Evolutionary conservation across 2,797 vertebrate genomes (phyloP), one percentile per base, ranked within the genome.

Genomic region (Gallinago solitaria): DNA sequence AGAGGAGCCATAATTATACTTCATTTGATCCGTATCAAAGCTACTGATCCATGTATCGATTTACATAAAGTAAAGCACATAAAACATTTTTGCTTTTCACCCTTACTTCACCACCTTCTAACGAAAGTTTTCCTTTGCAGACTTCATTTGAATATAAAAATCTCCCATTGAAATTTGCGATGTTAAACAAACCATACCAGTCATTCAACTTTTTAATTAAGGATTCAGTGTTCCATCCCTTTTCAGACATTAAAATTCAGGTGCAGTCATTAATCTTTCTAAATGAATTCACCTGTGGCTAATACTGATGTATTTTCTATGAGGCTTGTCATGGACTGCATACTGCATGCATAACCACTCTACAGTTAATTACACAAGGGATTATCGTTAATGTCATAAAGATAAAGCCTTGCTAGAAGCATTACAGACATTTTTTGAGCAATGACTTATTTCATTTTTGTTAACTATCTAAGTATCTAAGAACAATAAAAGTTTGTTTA

Each of bases 231-330:
- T 98, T 98, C 98, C 97, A 97, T 98, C 97, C 98, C 97, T 98
- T 98, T 98, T 96, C 96, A 98, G 98, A 97, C 98, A 98, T 98
- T 98, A 98, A 98, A 98, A 98, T 98, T 98, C 98, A 98, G 98
- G 98, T 98, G 97, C 97, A 98, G 97, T 98, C 98, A 98, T 98
- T 98, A 98, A 98, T 98, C 98, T 98, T 98, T 98, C 98, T 98
- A 98, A 98, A 98, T 96, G 98, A 98, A 98, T 98, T 98, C 98
- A 98, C 98, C 98, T 98, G 98, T 98, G 98, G 98, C 98, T 98
- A 98, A 98, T 98, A 98, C 98, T 98, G 98, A 98, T 98, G 98
- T 98, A 98, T 98, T 98, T 98, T 98, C 98, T 98, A 98, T 98
- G 98, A 98, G 98, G 97, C 98, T 98, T 98, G 98, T 98, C 98